phyloP scores from a whole-genome alignment of 2,113 vertebrate genomes.

The Prochilodus magdalenae region DNA sequence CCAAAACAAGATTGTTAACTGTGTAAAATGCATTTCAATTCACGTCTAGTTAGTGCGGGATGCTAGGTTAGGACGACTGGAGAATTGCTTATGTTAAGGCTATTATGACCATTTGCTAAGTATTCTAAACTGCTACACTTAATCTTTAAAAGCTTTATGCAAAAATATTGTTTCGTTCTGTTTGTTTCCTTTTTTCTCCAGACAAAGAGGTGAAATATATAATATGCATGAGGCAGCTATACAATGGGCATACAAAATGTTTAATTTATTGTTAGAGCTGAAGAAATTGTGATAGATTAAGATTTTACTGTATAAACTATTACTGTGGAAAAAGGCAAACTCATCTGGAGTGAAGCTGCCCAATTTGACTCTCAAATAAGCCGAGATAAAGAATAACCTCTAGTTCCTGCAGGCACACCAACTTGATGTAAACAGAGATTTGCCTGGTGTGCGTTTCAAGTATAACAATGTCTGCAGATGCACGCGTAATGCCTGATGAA shows the following conservation, averaged over 20 bases:
- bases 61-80: not conserved
- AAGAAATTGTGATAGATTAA: constrained; percentile 31
- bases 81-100: not conserved
- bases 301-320: constrained; percentile 27
- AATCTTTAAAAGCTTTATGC: not conserved
- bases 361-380: constrained; percentile 47
- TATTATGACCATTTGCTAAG: constrained; percentile 9
- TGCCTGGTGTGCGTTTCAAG: constrained; percentile 5
- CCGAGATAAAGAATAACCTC: constrained; percentile 37
- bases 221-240: not conserved
- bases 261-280: constrained; percentile 21
- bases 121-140: not conserved
- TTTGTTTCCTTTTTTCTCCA: not conserved
- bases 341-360: not conserved
- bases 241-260: constrained; percentile 2
- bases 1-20: not conserved
- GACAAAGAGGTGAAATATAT: not conserved
- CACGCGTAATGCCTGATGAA: constrained; percentile 22
- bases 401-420: constrained; percentile 11
- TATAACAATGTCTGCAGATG: constrained; percentile 33
- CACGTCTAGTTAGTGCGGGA: not conserved
- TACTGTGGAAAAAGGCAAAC: not conserved
- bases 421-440: constrained; percentile 28
- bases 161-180: too few species aligned
- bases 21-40: not conserved